Conservation (phyloP, 2,797 vertebrate species). For the Simalia tracyae region DNA sequence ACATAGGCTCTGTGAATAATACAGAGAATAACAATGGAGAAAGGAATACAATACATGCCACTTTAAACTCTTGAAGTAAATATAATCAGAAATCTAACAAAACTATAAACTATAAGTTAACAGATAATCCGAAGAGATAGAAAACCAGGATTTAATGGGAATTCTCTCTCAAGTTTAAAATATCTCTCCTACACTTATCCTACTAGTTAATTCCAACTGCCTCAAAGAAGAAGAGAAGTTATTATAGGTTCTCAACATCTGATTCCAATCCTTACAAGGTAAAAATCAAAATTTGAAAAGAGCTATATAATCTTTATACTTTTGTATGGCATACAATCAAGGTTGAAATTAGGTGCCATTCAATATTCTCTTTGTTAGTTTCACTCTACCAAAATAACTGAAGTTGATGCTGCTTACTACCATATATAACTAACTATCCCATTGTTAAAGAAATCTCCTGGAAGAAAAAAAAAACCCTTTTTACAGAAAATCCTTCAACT, state of each 20-base stretch:
- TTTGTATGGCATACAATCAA: background rate
- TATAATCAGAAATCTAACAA: background rate
- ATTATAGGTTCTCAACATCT: background rate
- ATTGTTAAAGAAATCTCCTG: constrained; percentile 9
- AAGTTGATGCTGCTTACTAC: constrained; percentile 3
- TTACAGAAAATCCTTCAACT: background rate
- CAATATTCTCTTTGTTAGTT: constrained; percentile 14
- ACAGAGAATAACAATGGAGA: background rate
- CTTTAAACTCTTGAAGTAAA: background rate
- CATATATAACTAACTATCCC: background rate
- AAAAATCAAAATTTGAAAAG: background rate
- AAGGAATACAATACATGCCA: background rate
- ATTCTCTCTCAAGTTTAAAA: background rate
- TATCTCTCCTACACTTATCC: background rate
- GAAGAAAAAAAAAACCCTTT: background rate
- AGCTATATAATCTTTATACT: background rate
- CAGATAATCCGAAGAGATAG: background rate
- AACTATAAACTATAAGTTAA: background rate
- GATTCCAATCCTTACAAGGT: background rate
- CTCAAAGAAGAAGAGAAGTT: background rate
- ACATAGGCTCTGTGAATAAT: background rate
- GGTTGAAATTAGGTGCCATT: constrained; percentile 3
- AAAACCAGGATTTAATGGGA: background rate
- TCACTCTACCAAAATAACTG: background rate
- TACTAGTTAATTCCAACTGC: background rate